Base-by-base conservation (phyloP, 2,888 invertebrate species). In the Phytoseiulus persimilis region DNA sequence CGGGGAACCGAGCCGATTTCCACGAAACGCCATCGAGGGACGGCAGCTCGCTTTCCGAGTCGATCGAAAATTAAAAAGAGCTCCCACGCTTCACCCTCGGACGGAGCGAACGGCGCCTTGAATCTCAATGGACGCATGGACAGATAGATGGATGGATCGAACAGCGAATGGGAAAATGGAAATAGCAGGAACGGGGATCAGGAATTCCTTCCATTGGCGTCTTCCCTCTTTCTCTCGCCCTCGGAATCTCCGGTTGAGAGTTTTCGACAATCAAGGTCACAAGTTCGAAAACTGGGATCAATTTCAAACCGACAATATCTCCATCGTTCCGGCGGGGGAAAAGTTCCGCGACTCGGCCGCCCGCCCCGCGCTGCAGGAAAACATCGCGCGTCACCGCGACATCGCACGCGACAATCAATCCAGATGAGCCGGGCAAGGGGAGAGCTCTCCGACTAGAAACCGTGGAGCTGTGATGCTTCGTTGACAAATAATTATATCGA, bases 401-500 rank as follows among this genome's bases (percentile, higher is more conserved):
- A 28, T 65, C 65, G 5, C 46, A 14, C n/a, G 14, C 65, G 65
- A 65, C 65, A 18, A 65, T 65, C 65, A 28, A 65, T 65, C 65
- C 5, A 65, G 65, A 65, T 23, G 65, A 65, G 65, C 65, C 65
- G 23, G 65, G 18, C 5, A 39, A 9, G 39, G 39, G 39, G 65
- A 65, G 18, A 28, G 65, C 14, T 1, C 14, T 1, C 1, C 28
- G 23, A 65, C 28, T 65, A 65, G 65, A 28, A 65, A 65, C 23
- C 65, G 65, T 3, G 14, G 65, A 11, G 65, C 65, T 14, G 1
- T 23, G 65, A 65, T 65, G 65, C 65, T 65, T 23, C 65, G 65
- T 65, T 65, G 65, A 65, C 65, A 65, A 65, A 65, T 65, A 65
- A 65, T 65, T 65, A 65, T 65, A 65, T 65, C 65, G 65, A 65